phyloP scores from a whole-genome alignment of 2,797 vertebrate species.

The Gambelia wislizenii region DNA sequence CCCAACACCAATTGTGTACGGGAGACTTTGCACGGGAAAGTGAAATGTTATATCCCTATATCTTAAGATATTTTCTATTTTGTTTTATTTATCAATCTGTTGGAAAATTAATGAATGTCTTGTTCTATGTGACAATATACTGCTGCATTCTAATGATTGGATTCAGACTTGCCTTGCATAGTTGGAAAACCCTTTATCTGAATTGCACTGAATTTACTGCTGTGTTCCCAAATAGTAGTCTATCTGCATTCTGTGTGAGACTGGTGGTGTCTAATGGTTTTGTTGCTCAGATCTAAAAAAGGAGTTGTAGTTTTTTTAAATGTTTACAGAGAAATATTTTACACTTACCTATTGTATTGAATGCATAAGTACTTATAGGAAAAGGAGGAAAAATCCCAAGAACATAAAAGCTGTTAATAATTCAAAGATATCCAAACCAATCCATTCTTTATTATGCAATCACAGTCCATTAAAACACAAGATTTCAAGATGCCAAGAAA shows the following conservation, averaged over 20 bases:
- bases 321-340: neutral
- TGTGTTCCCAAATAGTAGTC: constrained; percentile 2
- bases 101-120: constrained; percentile 33
- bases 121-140: constrained; percentile 22
- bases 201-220: constrained; percentile 37
- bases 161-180: constrained; percentile 43
- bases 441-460: too few relatives aligned
- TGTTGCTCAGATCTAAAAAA: neutral
- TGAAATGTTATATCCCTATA: neutral
- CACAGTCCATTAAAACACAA: too few relatives aligned
- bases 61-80: neutral
- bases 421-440: neutral
- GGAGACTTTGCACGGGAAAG: neutral
- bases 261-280: neutral
- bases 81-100: neutral
- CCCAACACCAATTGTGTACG: too few relatives aligned
- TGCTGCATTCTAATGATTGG: constrained; percentile 40
- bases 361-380: neutral
- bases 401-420: neutral
- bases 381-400: neutral
- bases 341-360: neutral
- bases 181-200: constrained; percentile 32
- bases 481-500: neutral
- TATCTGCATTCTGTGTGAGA: neutral
- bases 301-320: constrained; percentile 6